Percentiles rank a stretch among this genome's conserved stretches.
These are phyloP conservation scores for Dinomys branickii DNA, from an alignment of 2,113 vertebrate species.

Conservation along the genomic window DNA sequence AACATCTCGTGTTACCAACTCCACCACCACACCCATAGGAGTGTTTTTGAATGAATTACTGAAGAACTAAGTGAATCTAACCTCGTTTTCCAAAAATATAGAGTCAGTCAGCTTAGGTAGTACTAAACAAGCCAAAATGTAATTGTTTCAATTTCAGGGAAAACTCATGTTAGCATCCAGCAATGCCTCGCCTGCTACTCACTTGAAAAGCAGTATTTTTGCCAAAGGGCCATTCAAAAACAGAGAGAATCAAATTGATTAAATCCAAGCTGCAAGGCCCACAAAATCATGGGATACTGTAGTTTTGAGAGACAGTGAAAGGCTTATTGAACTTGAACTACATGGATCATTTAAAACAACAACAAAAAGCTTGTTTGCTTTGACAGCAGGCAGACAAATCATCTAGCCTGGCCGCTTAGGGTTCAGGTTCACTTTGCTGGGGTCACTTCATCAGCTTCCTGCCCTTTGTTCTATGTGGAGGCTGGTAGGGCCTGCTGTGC, in stretches of 20 bases:
- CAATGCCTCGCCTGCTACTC: not conserved
- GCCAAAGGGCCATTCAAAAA: not conserved
- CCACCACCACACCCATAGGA: no score
- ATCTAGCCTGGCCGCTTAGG: not conserved
- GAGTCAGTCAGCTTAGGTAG: not conserved
- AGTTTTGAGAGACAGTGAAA: not conserved
- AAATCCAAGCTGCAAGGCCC: not conserved
- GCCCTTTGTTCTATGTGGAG: not conserved
- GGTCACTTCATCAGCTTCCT: not conserved
- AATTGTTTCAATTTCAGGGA: not conserved
- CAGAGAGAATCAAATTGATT: conserved; percentile 38
- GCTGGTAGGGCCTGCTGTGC: not conserved
- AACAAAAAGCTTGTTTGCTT: conserved; percentile 36
- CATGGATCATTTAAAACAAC: conserved; percentile 57
- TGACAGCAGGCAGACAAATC: not conserved
- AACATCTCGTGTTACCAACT: not conserved
- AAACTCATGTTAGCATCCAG: not conserved
- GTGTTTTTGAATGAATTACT: not conserved
- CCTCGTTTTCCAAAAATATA: not conserved
- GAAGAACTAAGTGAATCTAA: not conserved
- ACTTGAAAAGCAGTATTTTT: not conserved
- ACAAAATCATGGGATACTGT: not conserved
- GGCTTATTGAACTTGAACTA: conserved; percentile 46
- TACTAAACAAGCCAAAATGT: not conserved
- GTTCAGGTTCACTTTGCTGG: not conserved